phyloP scores from a whole-genome alignment of 2,113 vertebrate species.

The Microcebus tavaratra region DNA sequence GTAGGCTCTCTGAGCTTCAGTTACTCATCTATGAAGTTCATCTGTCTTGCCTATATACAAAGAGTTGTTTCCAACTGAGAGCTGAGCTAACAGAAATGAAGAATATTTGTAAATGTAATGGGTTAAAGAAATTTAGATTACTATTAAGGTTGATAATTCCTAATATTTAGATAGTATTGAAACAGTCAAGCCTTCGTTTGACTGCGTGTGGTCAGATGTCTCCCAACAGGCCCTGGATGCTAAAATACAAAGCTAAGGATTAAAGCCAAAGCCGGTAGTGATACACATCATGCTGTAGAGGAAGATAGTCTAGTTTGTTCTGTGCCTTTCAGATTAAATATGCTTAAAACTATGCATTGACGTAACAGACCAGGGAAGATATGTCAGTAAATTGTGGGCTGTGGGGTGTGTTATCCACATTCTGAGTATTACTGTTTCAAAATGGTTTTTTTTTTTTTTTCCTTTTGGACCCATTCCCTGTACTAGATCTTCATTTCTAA shows the following conservation, averaged over 20 bases:
- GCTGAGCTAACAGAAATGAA: not conserved
- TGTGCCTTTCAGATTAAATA: not conserved
- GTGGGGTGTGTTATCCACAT: not conserved
- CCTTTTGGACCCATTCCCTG: slow-evolving; percentile 16
- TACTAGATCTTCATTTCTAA: not conserved
- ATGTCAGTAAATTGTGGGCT: not conserved
- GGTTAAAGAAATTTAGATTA: not conserved
- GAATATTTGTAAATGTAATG: not conserved
- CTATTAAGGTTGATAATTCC: not conserved
- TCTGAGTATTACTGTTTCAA: not conserved
- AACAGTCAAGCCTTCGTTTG: not conserved
- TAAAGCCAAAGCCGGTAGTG: not conserved
- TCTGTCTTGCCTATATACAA: not conserved
- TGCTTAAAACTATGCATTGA: not conserved
- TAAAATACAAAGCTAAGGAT: slow-evolving; percentile 27
- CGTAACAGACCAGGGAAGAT: not conserved
- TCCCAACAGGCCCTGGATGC: not conserved
- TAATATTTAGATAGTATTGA: not conserved
- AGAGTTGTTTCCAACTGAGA: not conserved
- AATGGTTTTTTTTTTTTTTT: slow-evolving; percentile 36
- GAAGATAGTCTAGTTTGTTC: not conserved
- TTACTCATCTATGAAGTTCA: not conserved
- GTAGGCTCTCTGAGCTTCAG: not conserved
- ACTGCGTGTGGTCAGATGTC: not conserved
- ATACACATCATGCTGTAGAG: not conserved